Percentiles rank a stretch among this genome's conserved stretches.
phyloP scores from a whole-genome alignment of 1,140 invertebrate species.

The Wasmannia auropunctata region DNA sequence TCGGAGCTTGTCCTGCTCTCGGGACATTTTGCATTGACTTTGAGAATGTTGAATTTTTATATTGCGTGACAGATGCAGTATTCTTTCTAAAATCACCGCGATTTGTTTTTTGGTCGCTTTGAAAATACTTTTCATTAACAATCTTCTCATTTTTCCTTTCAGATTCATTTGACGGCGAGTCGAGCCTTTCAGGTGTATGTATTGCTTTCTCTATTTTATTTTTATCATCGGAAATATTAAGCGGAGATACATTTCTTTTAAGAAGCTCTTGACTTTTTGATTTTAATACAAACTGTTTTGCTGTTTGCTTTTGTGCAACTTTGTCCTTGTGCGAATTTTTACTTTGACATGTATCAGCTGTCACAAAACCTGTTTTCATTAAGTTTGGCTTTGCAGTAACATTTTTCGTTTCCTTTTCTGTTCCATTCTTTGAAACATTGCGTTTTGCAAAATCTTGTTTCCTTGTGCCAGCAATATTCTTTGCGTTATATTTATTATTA shows the following conservation, averaged over 20 bases:
- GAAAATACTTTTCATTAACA: conserved; percentile 23
- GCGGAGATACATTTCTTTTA: background rate
- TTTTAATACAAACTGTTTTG: conserved; percentile 6
- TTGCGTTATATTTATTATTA: conserved; percentile 39
- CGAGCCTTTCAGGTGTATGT: background rate
- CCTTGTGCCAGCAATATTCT: conserved; percentile 56
- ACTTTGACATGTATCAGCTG: background rate
- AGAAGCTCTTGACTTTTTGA: background rate
- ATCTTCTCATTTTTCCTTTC: conserved; percentile 17
- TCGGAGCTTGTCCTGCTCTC: background rate
- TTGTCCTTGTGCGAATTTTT: conserved; percentile 2
- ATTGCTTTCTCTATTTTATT: background rate
- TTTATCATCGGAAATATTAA: background rate
- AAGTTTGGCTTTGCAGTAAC: background rate
- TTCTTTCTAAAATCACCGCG: background rate
- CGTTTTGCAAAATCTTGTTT: conserved; percentile 70
- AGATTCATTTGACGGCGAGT: background rate
- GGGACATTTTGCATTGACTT: background rate
- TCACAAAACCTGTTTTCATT: background rate
- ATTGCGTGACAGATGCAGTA: background rate
- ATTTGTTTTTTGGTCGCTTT: conserved; percentile 37
- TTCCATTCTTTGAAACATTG: background rate
- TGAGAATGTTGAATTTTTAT: conserved; percentile 24
- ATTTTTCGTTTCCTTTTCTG: conserved; percentile 53
- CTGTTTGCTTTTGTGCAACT: background rate